A percentile compares a stretch with the other conserved stretches of the same genome.
These are phyloP conservation scores for Myrmecobius fasciatus DNA, from an alignment of 2,113 vertebrate species.

Conservation along the genomic window DNA sequence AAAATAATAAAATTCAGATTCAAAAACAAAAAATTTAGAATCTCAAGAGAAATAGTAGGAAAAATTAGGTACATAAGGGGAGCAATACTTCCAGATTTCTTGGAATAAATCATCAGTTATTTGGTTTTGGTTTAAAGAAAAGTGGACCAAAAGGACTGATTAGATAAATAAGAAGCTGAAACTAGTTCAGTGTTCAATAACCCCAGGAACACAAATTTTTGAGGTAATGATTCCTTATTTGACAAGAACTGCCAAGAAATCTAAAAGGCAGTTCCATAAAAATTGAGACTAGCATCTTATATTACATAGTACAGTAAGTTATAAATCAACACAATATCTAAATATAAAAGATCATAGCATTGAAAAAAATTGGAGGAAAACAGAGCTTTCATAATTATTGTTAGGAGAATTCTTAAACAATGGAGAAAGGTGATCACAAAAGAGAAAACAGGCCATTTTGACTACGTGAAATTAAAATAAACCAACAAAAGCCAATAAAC, in stretches of 20 bases:
- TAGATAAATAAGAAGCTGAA: background rate
- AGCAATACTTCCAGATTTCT: background rate
- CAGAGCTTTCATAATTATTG: background rate
- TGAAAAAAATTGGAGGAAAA: background rate
- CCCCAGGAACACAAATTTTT: background rate
- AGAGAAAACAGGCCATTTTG: background rate
- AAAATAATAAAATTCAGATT: background rate
- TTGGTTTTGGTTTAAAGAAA: background rate
- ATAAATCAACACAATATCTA: background rate
- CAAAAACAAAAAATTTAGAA: background rate
- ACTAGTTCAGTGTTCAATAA: background rate
- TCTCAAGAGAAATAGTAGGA: background rate
- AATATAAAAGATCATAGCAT: background rate
- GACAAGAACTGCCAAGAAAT: background rate
- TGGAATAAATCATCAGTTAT: background rate
- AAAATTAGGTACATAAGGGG: background rate
- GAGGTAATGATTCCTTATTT: background rate
- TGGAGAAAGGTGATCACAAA: background rate
- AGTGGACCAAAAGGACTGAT: background rate
- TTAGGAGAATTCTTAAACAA: background rate
- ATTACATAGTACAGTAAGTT: background rate
- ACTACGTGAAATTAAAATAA: background rate
- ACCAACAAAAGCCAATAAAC: no score
- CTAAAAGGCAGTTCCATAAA: background rate
- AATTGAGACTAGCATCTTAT: background rate